Conservation (phyloP, 2,888 invertebrate species). For the Escarpia spicata region DNA sequence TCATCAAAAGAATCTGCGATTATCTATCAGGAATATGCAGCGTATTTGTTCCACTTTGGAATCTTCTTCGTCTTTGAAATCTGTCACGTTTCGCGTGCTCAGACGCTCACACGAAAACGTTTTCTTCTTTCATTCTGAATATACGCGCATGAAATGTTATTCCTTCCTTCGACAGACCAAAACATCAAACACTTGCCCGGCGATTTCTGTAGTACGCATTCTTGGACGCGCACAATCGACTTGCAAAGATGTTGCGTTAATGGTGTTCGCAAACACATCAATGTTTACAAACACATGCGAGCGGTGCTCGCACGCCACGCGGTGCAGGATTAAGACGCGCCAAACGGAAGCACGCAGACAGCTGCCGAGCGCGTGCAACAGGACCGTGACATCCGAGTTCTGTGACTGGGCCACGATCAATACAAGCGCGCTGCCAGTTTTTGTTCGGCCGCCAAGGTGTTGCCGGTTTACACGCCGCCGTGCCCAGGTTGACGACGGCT, state of each 20-base stretch:
- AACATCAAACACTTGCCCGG: background rate
- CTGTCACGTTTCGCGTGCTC: background rate
- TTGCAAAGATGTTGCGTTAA: background rate
- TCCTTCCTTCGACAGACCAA: background rate
- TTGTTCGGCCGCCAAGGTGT: background rate
- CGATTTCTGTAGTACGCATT: background rate
- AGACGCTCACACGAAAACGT: background rate
- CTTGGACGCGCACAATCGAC: background rate
- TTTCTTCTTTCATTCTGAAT: background rate
- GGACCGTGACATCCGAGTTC: background rate
- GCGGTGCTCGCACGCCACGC: background rate
- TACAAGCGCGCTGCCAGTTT: background rate
- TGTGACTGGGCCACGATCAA: background rate
- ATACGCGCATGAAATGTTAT: background rate
- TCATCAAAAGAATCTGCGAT: background rate
- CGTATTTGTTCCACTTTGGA: background rate
- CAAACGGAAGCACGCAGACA: background rate
- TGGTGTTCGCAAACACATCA: background rate
- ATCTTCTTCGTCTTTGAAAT: background rate
- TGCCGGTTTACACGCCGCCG: background rate
- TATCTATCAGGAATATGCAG: background rate
- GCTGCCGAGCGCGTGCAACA: background rate
- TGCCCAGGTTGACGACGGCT: background rate
- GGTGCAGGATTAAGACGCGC: background rate
- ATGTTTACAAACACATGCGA: background rate